A percentile compares a stretch with the other conserved stretches of the same genome.
These are phyloP conservation scores for Sporophila hypoxantha DNA, from an alignment of 2,113 vertebrate genomes.

Conservation along the genomic window DNA sequence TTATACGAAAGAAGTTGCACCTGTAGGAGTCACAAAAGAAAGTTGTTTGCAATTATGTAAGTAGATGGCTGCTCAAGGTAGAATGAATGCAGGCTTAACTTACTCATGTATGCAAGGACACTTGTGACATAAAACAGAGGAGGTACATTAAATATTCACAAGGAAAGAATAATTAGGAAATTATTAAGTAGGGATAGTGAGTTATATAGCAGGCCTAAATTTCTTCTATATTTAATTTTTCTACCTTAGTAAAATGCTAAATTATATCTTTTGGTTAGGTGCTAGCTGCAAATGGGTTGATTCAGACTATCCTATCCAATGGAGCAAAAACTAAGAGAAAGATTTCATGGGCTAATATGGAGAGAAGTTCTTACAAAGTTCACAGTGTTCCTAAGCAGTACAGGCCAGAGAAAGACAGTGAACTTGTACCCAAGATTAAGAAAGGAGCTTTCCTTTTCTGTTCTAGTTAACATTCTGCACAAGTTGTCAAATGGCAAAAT, in stretches of 20 bases:
- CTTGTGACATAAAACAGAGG: rapidly evolving
- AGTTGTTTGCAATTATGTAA: background rate
- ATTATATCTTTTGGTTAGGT: background rate
- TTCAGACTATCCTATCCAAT: background rate
- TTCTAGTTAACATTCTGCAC: background rate
- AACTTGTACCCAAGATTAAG: background rate
- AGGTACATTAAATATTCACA: background rate
- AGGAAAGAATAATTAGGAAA: background rate
- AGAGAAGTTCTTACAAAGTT: background rate
- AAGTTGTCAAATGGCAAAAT: background rate
- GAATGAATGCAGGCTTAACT: background rate
- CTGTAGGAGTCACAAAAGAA: background rate
- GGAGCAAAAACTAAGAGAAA: background rate
- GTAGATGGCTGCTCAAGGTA: background rate
- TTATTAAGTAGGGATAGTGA: background rate
- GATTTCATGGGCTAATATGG: background rate
- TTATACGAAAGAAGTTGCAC: background rate
- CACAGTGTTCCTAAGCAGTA: background rate
- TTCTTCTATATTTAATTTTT: background rate
- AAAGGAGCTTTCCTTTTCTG: background rate
- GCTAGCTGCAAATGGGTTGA: background rate
- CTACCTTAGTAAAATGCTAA: background rate
- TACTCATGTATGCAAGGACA: background rate
- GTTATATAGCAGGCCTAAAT: background rate
- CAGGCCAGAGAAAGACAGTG: background rate